Evolutionary conservation across 2,888 invertebrate genomes (phyloP).

Genomic region (Aradus depressus): DNA sequence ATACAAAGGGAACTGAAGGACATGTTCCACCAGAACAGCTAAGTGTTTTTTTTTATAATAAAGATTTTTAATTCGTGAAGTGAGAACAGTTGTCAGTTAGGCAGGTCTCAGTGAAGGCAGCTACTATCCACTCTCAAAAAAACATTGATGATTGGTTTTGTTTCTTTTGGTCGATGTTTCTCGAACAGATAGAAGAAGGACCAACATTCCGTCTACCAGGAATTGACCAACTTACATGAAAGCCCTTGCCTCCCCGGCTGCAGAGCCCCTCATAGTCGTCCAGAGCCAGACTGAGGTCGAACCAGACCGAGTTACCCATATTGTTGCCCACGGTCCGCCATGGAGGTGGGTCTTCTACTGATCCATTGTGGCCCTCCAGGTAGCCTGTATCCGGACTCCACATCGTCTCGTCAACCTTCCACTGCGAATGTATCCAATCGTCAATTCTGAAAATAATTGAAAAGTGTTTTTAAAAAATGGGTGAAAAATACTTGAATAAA

Average conservation of each 20-base stretch:
- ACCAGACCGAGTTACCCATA: not conserved
- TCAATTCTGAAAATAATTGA: not conserved
- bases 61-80: too few species aligned
- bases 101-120: too few species aligned
- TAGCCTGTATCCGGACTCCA: slow-evolving; percentile 20
- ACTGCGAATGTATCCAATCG: slow-evolving; percentile 4
- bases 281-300: slow-evolving; percentile 6
- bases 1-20: too few species aligned
- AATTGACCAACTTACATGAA: slow-evolving; percentile 7
- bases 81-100: too few species aligned
- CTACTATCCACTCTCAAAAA: too few species aligned
- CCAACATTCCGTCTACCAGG: not conserved
- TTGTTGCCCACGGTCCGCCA: slow-evolving; percentile 4
- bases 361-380: not conserved
- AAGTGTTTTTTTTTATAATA: too few species aligned
- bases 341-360: slow-evolving; percentile 1
- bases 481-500: not conserved
- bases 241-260: slow-evolving; percentile 15
- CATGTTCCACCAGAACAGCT: too few species aligned
- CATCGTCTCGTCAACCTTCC: not conserved
- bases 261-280: slow-evolving; percentile 1
- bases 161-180: too few species aligned
- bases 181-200: too few species aligned
- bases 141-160: too few species aligned
- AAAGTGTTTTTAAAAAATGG: not conserved